Conservation (phyloP, 2,888 invertebrate species). For the Eurois occulta region DNA sequence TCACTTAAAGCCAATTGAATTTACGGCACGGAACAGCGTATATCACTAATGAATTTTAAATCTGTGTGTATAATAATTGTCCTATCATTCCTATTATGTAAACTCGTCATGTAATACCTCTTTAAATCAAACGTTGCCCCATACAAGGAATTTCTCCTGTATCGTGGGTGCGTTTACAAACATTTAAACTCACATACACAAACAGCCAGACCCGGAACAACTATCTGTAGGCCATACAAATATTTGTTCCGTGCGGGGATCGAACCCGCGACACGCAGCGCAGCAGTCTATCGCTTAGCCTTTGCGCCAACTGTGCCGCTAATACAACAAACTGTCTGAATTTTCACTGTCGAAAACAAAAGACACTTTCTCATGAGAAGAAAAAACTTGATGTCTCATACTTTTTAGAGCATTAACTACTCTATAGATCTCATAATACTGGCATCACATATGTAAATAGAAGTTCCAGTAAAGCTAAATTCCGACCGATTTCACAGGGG, state of each 20-base stretch:
- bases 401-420: background rate
- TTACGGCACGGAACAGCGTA: background rate
- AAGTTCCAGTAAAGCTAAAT: constrained; percentile 47
- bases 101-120: background rate
- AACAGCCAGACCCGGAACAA: background rate
- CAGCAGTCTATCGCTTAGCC: background rate
- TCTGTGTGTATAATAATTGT: background rate
- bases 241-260: background rate
- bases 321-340: background rate
- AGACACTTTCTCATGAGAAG: background rate
- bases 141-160: background rate
- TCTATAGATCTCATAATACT: constrained; percentile 6
- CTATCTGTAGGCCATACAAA: background rate
- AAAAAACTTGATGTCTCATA: background rate
- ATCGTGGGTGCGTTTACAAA: background rate
- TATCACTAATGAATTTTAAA: background rate
- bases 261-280: too few relatives aligned
- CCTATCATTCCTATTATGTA: background rate
- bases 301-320: background rate
- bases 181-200: background rate
- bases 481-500: constrained; percentile 50
- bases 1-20: background rate
- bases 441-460: constrained; percentile 55
- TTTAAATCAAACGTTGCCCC: background rate
- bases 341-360: too few relatives aligned